Evolutionary conservation across 2,888 invertebrate genomes (phyloP), one percentile per base, ranked within the genome.

Genomic region (Oscheius onirici): DNA sequence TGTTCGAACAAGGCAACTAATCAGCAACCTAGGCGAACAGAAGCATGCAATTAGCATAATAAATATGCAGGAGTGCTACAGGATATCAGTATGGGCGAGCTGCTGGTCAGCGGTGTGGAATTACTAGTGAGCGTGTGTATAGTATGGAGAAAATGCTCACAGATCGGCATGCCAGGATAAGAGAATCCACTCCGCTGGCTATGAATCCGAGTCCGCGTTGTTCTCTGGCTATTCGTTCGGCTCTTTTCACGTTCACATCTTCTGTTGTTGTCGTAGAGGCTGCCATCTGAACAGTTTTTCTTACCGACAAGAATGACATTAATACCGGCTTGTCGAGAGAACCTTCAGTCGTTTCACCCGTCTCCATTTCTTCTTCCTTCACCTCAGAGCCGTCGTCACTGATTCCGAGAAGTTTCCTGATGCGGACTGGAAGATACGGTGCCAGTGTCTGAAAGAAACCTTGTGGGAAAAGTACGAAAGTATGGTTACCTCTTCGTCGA

Each of bases 221-320:
- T 41, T 81, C 81, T 11, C 72, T 44, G n/a, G 74, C 76, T 66
- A 80, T 54, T 13, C 81, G 67, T 41, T 81, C 76, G 5, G 70
- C 73, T 10, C 78, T 54, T 6, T 73, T 72, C n/a, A 58, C 72
- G 3, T 70, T 41, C 0, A 61, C 74, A 26, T 75, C 72, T 13
- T 73, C 78, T 15, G 74, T 76, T 24, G 24, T 73, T 28, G 58
- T 10, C 17, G 43, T 41, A 49, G 17, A 34, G 49, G 17, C 17
- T 3, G n/a, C 17, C 8, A 49, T 49, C 17, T 10, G 17, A 17
- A 49, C 15, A 44, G 17, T n/a, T 17, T 17, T 44, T 17, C 44
- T n/a, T 44, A 2, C n/a, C 10, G 17, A 22, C 10, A 17, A 17
- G 2, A 2, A 17, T 8, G 8, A 17, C 17, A 49, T 17, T 22